Base-by-base conservation (phyloP, 2,113 vertebrate genomes). In the Rhinolophus ferrumequinum region DNA sequence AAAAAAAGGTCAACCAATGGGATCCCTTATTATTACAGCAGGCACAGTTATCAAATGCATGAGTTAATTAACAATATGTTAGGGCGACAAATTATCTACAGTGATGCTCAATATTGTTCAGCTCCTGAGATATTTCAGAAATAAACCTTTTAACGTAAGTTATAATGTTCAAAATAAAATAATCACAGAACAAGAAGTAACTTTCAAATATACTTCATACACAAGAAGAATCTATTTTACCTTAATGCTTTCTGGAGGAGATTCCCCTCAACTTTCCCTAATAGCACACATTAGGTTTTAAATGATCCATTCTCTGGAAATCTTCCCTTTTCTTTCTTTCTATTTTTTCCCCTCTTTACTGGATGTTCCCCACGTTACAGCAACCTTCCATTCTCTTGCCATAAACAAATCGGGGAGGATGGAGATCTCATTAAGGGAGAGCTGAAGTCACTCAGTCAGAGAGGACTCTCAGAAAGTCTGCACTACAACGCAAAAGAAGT, bases 111-210 rank as follows among this genome's bases (percentile, higher is more conserved):
- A 47, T 67, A 67, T n/a, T 79, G 18, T 35, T 94, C 35, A 8
- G 50, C 26, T 56, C 82, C 18, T 75, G 35, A 83, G 33, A 41
- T 24, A 79, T 60, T 54, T 80, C 69, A 72, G 69, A 96, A 87
- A 83, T 47, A 69, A 92, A 66, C 14, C 35, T 79, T 86, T 50
- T 58, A 79, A 83, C 15, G 75, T 47, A 80, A 75, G 24, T 69
- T 90, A 41, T 41, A 87, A 47, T 50, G 13, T 67, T 95, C 33
- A 83, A 86, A 93, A 72, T 80, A 60, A 91, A 89, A 90, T 62
- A 50, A 77, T 35, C 44, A 62, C 13, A 62, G 38, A 44, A 3
- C 7, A 52, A 92, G 76, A 76, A 80, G 35, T 70, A 60, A 93
- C 14, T 87, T 88, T 70, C 62, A 83, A 69, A 84, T 8, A 76